Evolutionary conservation across 2,888 invertebrate genomes (phyloP), one percentile per base, ranked within the genome.

Genomic region (Cosmia pyralina): DNA sequence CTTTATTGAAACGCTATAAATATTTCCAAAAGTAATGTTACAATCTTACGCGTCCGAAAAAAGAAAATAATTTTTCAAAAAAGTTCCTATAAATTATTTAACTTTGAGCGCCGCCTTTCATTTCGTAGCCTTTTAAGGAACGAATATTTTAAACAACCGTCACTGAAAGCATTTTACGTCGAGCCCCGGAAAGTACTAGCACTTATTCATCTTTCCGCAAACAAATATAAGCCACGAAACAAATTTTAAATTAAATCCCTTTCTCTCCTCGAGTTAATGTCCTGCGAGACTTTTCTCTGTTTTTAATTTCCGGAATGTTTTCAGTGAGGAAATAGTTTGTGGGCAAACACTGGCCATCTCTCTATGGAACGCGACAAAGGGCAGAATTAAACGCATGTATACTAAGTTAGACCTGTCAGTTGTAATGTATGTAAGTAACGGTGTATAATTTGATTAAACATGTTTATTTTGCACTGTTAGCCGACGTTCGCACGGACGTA

Each of bases 251-350:
- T 93, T 89, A 92, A 94, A 93, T 93, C 93, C 92, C 90, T 91
- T 92, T 92, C 92, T 92, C 92, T 92, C 90, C 80, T 86, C 88
- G 89, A 92, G 91, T 92, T 94, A 94, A 94, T 94, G 94, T 93
- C 92, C 93, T 92, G 88, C 84, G 91, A 91, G 93, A 93, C 88
- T 94, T 94, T 94, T 94, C 93, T 92, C 93, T 93, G 92, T 91
- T 93, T 94, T 94, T 95, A 95, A 95, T 95, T 95, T 95, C 95
- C 95, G 95, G 94, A 89, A 87, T 91, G 90, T 91, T 94, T 94
- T 92, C 92, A 90, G 83, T 74, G 90, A 92, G 95, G 94, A 95
- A 94, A 94, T 95, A 95, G 95, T 95, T 94, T 91, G 93, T 90
- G 89, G 88, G 88, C 81, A 85, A 89, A 90, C 87, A 90, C 85